Base-by-base conservation (phyloP, 2,113 vertebrate genomes). In the Sander vitreus region DNA sequence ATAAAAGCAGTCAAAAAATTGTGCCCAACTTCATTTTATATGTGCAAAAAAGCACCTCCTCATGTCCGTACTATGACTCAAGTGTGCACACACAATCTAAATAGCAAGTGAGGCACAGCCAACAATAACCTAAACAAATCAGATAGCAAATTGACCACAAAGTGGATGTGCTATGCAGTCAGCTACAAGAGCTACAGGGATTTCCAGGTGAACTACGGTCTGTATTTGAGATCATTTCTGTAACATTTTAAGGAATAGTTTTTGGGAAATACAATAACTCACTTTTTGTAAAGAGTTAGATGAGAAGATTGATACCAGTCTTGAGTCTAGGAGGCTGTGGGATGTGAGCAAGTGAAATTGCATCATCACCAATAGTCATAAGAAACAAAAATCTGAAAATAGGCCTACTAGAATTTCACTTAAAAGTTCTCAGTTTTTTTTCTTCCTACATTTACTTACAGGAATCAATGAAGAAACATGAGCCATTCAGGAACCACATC, bases 401-500 rank as follows among this genome's bases (percentile, higher is more conserved):
- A 2, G 14, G n/a, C 45, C 50, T 25, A 45, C 39, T 15, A 19
- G 14, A 16, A 60, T 60, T 47, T 73, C 19, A 3, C 18, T 30
- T 58, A 3, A 25, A 71, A 71, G 4, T 18, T 13, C 23, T 5
- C 4, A 5, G 3, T 68, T 21, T 48, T 23, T 23, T 47, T 55
- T 21, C 33, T 18, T 43, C 4, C 13, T 45, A 3, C 27, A 60
- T 67, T 74, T 33, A 54, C 30, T n/a, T 5, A 30, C 10, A 43
- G 15, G 27, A 57, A 65, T 50, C 43, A 19, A 76, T 58, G 47
- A 12, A 16, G 15, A 59, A 53, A 72, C 21, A 57, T n/a, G 33
- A 33, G 33, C 51, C 62, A 25, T 55, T 51, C 55, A 70, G 15
- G 30, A 87, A 53, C 57, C 54, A 60, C 62, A 50, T 51, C 43